A percentile compares a stretch with the other conserved stretches of the same genome.
Conservation (phyloP, 2,113 vertebrate genomes). For the Centrocercus urophasianus region DNA sequence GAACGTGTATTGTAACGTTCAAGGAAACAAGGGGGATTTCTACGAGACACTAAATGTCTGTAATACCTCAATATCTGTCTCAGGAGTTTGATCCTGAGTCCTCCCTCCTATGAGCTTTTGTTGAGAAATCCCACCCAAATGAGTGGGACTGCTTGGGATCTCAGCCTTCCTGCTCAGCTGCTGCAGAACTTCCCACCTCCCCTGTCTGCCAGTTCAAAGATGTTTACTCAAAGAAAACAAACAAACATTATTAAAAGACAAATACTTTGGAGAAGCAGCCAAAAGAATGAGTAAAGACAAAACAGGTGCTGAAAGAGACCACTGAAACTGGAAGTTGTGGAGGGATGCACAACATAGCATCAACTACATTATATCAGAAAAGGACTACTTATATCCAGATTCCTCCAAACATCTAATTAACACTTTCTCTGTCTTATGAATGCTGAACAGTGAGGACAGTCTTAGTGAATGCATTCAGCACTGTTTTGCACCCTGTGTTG, state of each 20-base stretch:
- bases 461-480: neutral
- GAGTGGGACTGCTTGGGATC: neutral
- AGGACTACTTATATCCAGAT: neutral
- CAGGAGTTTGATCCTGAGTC: neutral
- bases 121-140: neutral
- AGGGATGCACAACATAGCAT: rapidly evolving
- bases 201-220: neutral
- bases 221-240: neutral
- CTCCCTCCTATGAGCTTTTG: neutral
- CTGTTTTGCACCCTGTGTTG: neutral
- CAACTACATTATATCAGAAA: neutral
- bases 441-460: neutral
- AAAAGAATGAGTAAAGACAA: neutral
- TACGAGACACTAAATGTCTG: neutral
- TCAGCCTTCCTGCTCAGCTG: neutral
- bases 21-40: neutral
- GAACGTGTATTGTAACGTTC: rapidly evolving
- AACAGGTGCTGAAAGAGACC: neutral
- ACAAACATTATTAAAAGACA: neutral
- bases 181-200: neutral
- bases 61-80: neutral
- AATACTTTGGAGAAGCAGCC: neutral
- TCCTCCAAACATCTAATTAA: neutral
- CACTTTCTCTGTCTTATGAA: neutral
- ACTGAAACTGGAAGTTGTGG: neutral